Conservation (phyloP, 1,140 invertebrate genomes). For the Ceratina japonica region DNA sequence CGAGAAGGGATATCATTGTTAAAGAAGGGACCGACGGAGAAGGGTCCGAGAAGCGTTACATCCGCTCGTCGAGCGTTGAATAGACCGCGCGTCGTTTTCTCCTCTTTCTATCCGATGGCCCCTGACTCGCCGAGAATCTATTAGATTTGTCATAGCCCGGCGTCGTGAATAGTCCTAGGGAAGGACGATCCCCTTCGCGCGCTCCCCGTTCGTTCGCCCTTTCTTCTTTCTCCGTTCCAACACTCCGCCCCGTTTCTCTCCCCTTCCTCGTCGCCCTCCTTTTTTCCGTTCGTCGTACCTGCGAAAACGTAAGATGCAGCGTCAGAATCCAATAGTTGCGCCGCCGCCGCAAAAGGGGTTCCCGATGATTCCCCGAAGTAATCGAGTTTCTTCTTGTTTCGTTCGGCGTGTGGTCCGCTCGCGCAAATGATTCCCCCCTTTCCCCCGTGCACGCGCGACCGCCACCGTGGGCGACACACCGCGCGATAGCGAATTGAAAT, state of each 20-base stretch:
- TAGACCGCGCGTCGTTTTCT: constrained; percentile 15
- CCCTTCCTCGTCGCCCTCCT: neutral
- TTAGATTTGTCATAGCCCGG: constrained; percentile 64
- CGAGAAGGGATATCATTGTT: constrained; percentile 52
- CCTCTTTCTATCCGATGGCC: neutral
- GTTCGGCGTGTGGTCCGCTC: constrained; percentile 31
- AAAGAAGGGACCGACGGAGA: constrained; percentile 26
- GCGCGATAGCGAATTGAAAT: constrained; percentile 32
- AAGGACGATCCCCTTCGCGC: constrained; percentile 35
- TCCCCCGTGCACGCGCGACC: neutral
- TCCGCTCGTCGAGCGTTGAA: constrained; percentile 45
- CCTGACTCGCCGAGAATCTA: constrained; percentile 48
- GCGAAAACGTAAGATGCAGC: constrained; percentile 54
- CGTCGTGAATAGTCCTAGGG: constrained; percentile 54
- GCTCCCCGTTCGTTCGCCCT: constrained; percentile 8
- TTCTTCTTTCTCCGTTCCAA: neutral
- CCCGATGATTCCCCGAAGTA: constrained; percentile 57
- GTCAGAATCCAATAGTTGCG: constrained; percentile 57
- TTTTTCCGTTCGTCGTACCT: constrained; percentile 1
- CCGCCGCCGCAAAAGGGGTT: constrained; percentile 41
- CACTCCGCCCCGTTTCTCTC: neutral
- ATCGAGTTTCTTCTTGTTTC: constrained; percentile 58
- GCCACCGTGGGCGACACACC: constrained; percentile 5
- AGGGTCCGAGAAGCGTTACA: constrained; percentile 36
- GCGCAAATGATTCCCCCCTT: constrained; percentile 14